phyloP scores from a whole-genome alignment of 92 coral and sea anemone genomes.

The Epizoanthus illoricatus region DNA sequence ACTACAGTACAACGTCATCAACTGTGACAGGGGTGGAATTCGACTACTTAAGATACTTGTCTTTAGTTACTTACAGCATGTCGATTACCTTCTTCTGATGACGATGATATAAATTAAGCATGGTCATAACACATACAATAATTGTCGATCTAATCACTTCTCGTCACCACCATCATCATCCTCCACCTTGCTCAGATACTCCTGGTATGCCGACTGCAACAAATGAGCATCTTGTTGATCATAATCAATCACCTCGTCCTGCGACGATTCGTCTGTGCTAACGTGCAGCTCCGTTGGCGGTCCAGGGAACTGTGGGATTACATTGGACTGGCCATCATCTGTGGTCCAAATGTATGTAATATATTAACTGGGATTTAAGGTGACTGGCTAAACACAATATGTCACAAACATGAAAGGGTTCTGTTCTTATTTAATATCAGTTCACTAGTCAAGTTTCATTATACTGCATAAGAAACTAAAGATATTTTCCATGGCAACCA shows the following conservation, averaged over 20 bases:
- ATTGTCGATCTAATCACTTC: not conserved
- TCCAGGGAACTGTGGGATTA: constrained; percentile 19
- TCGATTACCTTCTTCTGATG: too few relatives aligned
- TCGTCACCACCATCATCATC: constrained; percentile 51
- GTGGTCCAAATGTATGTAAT: not conserved
- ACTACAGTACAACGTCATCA: too few relatives aligned
- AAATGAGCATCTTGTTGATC: constrained; percentile 57
- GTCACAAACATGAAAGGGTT: too few relatives aligned
- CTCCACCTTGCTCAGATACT: constrained; percentile 60
- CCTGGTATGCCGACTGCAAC: constrained; percentile 72
- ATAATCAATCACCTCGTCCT: constrained; percentile 76
- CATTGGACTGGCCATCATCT: constrained; percentile 25
- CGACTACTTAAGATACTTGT: too few relatives aligned
- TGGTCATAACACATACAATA: too few relatives aligned
- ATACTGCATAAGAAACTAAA: too few relatives aligned
- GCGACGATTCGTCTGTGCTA: constrained; percentile 55
- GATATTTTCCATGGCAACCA: too few relatives aligned
- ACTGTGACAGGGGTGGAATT: too few relatives aligned
- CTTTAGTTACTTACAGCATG: too few relatives aligned
- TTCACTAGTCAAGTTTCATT: too few relatives aligned
- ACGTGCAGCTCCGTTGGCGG: not conserved
- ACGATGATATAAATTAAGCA: too few relatives aligned
- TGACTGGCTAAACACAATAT: not conserved
- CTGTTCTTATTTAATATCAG: too few relatives aligned
- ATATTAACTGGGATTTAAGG: not conserved